Evolutionary conservation across 2,888 invertebrate genomes (phyloP).

Genomic region (Sarcophaga variegata): DNA sequence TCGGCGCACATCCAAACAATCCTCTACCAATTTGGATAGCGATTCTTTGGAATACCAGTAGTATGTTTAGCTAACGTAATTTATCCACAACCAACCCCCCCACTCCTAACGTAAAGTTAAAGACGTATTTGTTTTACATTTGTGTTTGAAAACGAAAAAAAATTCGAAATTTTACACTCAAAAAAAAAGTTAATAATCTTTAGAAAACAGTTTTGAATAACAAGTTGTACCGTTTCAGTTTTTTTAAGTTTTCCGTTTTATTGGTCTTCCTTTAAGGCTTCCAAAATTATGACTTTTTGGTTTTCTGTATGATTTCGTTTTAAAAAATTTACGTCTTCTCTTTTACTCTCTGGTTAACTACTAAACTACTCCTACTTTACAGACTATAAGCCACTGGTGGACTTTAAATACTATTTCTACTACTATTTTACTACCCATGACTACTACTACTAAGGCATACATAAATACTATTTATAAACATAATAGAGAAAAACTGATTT

Average conservation of each 20-base stretch:
- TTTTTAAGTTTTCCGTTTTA: slow-evolving; percentile 13
- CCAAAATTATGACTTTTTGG: slow-evolving; percentile 38
- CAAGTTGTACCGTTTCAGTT: background rate
- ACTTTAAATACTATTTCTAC: slow-evolving; percentile 50
- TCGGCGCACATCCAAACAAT: slow-evolving; percentile 79
- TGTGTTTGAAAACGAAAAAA: slow-evolving; percentile 10
- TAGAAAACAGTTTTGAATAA: slow-evolving; percentile 13
- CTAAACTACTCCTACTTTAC: slow-evolving; percentile 63
- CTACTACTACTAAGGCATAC: background rate
- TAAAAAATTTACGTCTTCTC: slow-evolving; percentile 52
- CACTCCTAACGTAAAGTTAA: slow-evolving; percentile 37
- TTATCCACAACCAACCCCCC: background rate
- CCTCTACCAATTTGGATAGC: slow-evolving; percentile 80
- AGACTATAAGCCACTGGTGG: slow-evolving; percentile 70
- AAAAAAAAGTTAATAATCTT: background rate
- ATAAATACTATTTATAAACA: no score
- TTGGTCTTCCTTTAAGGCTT: slow-evolving; percentile 48
- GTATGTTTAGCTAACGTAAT: slow-evolving; percentile 35
- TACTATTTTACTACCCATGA: slow-evolving; percentile 38
- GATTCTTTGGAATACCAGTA: slow-evolving; percentile 80
- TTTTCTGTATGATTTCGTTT: slow-evolving; percentile 9
- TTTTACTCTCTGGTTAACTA: slow-evolving; percentile 41
- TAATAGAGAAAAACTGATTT: no score
- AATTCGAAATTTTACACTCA: background rate
- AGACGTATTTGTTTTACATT: slow-evolving; percentile 54